Base-by-base conservation (phyloP, 2,888 invertebrate species). In the Tolmerus cingulatus region DNA sequence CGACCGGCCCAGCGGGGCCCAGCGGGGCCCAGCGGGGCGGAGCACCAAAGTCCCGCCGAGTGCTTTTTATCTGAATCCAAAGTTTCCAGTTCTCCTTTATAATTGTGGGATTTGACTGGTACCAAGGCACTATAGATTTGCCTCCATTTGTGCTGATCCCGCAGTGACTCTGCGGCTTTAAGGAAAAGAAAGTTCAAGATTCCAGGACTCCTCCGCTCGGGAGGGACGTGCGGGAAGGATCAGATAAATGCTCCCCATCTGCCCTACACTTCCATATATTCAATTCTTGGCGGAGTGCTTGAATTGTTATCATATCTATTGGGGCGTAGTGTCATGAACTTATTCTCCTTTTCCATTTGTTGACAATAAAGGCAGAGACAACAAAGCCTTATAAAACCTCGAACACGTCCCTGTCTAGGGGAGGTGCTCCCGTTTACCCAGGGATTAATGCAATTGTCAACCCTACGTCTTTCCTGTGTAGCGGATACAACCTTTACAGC, bases 91-190 rank as follows among this genome's bases (percentile, higher is more conserved):
- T 76, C 74, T 51, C 86, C 78, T 40, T 74, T 86, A 86, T 86
- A 87, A 87, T 87, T 87, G 87, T 77, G 78, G 86, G 87, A 87
- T 87, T 87, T 85, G 85, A 78, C 66, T 87, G 84, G 84, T 43
- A 66, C 84, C 34, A 51, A 46, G 14, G 14, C 51, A 74, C 66
- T 84, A 84, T 66, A 66, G 84, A 66, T 84, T 84, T 66, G 84
- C 74, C 23, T 84, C 84, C 74, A 84, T 84, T 84, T 74, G 74
- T 74, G 40, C 84, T 84, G 66, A 84, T 84, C 84, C 84, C 57
- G 76, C 46, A 84, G 84, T 84, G 37, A 34, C 43, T 84, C 66
- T 74, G 40, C 23, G 57, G 84, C 40, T 84, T 84, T 66, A 74
- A 78, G n/a, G 55, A 81, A 57, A 30, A 40, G 30, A 87, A 87